Evolutionary conservation across 2,113 vertebrate species (phyloP).

Genomic region (Atlantisia rogersi): DNA sequence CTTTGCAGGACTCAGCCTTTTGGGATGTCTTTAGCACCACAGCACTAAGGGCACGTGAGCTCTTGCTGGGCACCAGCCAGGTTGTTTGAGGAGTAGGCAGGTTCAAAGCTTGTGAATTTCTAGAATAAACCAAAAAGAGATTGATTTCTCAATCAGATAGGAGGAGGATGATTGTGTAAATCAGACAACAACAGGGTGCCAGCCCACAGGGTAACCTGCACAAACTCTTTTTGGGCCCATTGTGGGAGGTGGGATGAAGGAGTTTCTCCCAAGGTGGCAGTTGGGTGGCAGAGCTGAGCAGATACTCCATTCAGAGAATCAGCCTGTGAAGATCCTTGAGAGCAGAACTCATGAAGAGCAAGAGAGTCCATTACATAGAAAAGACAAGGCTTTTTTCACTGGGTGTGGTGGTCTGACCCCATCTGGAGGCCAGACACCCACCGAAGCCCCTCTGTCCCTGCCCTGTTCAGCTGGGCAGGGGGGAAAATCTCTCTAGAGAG

Average conservation of each 20-base stretch:
- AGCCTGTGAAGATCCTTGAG: not conserved
- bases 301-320: not conserved
- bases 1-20: not conserved
- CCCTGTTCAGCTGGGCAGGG: no score
- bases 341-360: not conserved
- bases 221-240: not conserved
- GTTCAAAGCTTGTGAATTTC: not conserved
- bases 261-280: fast-evolving
- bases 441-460: no score
- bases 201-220: not conserved
- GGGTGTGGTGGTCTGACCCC: not conserved
- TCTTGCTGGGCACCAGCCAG: not conserved
- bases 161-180: not conserved
- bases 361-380: not conserved
- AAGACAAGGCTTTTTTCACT: not conserved
- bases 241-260: not conserved
- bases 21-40: not conserved
- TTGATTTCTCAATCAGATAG: not conserved
- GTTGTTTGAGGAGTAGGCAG: not conserved
- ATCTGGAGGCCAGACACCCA: no score
- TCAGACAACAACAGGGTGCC: not conserved
- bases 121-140: not conserved
- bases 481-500: no score
- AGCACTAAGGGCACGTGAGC: not conserved
- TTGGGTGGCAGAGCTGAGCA: not conserved